These are phyloP conservation scores for Stomatorhinus walkeri DNA, from an alignment of 2,797 vertebrate species.

Conservation along the genomic window DNA sequence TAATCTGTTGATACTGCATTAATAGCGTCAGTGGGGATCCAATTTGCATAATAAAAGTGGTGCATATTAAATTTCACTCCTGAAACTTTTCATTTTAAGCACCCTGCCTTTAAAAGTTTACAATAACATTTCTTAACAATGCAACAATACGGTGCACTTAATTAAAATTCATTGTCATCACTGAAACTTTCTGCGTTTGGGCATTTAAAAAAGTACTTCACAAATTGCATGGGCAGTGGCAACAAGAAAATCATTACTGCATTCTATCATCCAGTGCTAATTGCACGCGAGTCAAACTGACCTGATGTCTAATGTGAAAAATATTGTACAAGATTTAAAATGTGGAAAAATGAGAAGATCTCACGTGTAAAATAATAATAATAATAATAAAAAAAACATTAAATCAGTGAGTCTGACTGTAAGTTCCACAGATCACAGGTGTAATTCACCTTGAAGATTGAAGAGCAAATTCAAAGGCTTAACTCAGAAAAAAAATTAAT, in stretches of 20 bases:
- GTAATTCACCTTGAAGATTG: not conserved
- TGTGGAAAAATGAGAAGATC: not conserved
- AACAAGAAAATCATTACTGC: not conserved
- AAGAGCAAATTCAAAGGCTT: not conserved
- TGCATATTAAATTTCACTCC: not conserved
- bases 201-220: not conserved
- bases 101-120: not conserved
- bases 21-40: constrained; percentile 32
- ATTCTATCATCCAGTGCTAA: not conserved
- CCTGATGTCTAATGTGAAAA: not conserved
- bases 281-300: not conserved
- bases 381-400: not conserved
- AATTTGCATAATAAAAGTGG: not conserved
- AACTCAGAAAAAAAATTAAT: not conserved
- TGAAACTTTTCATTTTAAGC: not conserved
- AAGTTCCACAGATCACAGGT: not conserved
- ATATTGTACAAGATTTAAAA: not conserved
- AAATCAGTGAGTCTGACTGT: not conserved
- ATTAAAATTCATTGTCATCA: not conserved
- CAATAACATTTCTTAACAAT: not conserved
- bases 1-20: constrained; percentile 35
- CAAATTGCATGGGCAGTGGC: not conserved
- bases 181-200: not conserved
- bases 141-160: not conserved
- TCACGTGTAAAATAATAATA: not conserved